These are phyloP conservation scores for Drosophila paulistorum DNA, from an alignment of 1,140 invertebrate genomes.

Conservation along the genomic window DNA sequence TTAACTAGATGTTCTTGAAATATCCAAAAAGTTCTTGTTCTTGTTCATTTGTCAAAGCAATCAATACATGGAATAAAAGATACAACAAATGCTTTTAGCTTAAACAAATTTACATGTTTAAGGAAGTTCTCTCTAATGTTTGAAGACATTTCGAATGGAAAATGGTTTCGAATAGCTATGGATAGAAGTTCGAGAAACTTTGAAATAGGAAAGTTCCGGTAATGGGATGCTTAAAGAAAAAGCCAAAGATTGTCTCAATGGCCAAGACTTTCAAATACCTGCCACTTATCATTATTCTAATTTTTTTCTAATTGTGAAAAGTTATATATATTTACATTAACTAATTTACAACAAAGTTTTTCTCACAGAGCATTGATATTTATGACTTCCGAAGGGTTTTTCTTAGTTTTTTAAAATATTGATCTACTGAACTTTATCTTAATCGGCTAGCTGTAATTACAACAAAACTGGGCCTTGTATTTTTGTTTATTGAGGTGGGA, in stretches of 20 bases:
- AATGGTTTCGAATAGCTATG: neutral
- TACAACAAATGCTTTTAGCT: conserved; percentile 9
- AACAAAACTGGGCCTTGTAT: no score
- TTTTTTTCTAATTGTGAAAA: no score
- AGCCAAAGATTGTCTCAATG: neutral
- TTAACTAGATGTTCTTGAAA: conserved; percentile 14
- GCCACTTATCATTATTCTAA: neutral
- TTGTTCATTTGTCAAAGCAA: conserved; percentile 9
- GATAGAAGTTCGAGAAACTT: no score
- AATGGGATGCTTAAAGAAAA: neutral
- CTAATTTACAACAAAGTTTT: no score
- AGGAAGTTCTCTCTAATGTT: neutral
- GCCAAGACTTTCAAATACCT: neutral
- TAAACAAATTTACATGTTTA: neutral
- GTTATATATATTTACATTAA: no score
- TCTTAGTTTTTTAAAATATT: no score
- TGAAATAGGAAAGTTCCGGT: neutral
- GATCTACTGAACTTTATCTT: no score
- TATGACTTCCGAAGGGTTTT: no score
- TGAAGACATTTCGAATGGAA: neutral
- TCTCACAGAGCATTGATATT: no score
- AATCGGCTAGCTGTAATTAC: no score
- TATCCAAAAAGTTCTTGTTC: neutral
- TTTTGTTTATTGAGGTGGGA: no score
- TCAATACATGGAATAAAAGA: conserved; percentile 5